Conservation (phyloP, 2,113 vertebrate genomes). For the Atlantisia rogersi region DNA sequence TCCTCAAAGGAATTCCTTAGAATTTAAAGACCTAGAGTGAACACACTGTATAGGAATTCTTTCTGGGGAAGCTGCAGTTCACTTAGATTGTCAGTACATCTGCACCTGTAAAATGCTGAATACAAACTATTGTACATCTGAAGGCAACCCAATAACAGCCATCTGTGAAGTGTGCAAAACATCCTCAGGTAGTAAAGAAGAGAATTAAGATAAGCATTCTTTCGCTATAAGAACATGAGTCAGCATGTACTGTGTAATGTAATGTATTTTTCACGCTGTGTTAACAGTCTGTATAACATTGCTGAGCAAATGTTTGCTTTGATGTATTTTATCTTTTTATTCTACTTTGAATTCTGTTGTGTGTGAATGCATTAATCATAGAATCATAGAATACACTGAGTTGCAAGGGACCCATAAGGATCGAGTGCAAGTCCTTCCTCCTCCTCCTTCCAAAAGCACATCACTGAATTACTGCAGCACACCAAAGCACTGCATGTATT, state of each 20-base stretch:
- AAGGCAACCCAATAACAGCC: background rate
- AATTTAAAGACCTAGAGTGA: background rate
- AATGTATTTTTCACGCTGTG: background rate
- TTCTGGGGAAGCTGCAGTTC: background rate
- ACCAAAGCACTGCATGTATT: no score
- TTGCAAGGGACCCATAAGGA: no score
- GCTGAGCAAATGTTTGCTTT: background rate
- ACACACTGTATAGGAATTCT: background rate
- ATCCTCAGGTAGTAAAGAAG: background rate
- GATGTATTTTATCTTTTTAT: background rate
- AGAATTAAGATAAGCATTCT: background rate
- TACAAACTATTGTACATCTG: background rate
- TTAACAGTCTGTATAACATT: background rate
- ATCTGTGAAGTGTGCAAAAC: background rate
- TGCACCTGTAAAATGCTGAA: background rate
- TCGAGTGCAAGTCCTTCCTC: no score
- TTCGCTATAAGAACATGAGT: background rate
- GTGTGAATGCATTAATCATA: background rate
- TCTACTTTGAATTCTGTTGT: background rate
- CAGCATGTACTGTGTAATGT: background rate
- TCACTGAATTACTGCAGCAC: no score
- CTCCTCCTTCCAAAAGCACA: no score
- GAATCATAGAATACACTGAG: no score
- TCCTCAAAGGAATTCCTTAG: background rate
- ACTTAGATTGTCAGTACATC: background rate